A percentile compares a stretch with the other conserved stretches of the same genome.
These are phyloP conservation scores for Thaumatotibia leucotreta DNA, from an alignment of 1,140 invertebrate genomes.

Conservation along the genomic window DNA sequence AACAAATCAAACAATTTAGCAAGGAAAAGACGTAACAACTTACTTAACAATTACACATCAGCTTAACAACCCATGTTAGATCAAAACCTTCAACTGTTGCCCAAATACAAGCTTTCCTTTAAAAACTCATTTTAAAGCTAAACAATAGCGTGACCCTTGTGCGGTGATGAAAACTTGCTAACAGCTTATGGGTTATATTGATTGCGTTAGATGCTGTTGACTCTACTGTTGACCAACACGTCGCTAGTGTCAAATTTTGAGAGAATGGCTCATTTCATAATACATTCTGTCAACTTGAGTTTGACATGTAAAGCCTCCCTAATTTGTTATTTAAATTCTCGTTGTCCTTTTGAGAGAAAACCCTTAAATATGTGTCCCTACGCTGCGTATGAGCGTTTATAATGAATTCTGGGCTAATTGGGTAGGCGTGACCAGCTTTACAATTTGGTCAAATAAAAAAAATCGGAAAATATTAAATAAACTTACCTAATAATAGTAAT, in stretches of 20 bases:
- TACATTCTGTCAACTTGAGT: neutral
- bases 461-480: too few species aligned
- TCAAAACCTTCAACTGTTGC: conserved; percentile 5
- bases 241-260: neutral
- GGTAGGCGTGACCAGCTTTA: too few species aligned
- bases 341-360: neutral
- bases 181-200: neutral
- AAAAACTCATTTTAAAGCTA: neutral
- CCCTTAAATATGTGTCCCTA: too few species aligned
- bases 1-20: neutral
- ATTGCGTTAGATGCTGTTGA: neutral
- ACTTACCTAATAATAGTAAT: too few species aligned
- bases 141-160: neutral
- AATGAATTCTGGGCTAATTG: too few species aligned
- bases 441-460: too few species aligned
- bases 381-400: too few species aligned
- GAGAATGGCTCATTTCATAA: neutral
- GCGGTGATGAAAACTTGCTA: neutral
- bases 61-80: neutral
- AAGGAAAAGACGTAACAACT: neutral
- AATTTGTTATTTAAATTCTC: neutral
- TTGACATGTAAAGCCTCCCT: neutral
- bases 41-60: neutral
- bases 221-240: neutral
- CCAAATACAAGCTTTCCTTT: neutral